Evolutionary conservation across 1,140 invertebrate genomes (phyloP).

Genomic region (Neodiprion lecontei): DNA sequence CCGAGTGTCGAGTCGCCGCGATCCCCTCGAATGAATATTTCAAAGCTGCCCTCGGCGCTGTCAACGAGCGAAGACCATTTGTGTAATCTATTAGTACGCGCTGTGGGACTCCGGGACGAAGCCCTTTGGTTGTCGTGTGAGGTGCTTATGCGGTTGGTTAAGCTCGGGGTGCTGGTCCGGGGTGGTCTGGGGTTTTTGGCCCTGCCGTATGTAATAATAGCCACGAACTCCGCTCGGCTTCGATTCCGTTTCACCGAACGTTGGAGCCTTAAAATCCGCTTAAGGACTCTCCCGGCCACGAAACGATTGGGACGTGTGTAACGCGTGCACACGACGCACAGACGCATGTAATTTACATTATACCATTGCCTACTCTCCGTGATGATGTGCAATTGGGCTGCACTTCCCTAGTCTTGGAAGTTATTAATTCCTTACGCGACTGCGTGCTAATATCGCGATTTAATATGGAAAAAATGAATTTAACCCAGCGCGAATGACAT

Average conservation of each 20-base stretch:
- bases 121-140: slow-evolving; percentile 6
- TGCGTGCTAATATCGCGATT: too few relatives aligned
- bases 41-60: slow-evolving; percentile 1
- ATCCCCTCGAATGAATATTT: slow-evolving; percentile 4
- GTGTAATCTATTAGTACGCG: slow-evolving; percentile 7
- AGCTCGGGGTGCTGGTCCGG: not conserved
- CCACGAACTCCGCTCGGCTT: not conserved
- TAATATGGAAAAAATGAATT: too few relatives aligned
- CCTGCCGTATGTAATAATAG: not conserved
- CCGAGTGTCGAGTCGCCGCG: not conserved
- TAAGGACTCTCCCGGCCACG: not conserved
- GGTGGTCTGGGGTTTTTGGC: not conserved
- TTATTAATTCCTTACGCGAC: too few relatives aligned
- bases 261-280: not conserved
- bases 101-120: not conserved
- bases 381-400: too few relatives aligned
- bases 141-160: slow-evolving; percentile 5
- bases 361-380: too few relatives aligned
- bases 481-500: too few relatives aligned
- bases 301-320: not conserved
- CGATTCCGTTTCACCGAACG: slow-evolving; percentile 6
- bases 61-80: slow-evolving; percentile 2
- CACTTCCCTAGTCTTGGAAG: too few relatives aligned
- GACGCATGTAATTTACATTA: too few relatives aligned
- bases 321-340: too few relatives aligned